Evolutionary conservation across 2,888 invertebrate genomes (phyloP), one percentile per base, ranked within the genome.

Genomic region (Autographa gamma): DNA sequence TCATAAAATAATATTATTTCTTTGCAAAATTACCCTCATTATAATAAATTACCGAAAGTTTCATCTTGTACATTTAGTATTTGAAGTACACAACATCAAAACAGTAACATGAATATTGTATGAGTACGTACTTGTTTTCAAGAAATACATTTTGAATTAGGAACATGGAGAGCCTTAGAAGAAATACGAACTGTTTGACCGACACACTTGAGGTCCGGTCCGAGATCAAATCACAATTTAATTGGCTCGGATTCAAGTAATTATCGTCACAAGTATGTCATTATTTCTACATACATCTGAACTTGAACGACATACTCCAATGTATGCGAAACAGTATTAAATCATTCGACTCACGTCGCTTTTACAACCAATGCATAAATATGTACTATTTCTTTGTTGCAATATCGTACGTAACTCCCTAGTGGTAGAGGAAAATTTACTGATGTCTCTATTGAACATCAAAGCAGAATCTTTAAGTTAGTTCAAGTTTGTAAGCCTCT

Each of bases 301-400:
- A 52, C 34, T 62, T 18, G 16, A 13, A 19, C n/a, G 61, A 62
- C 56, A 62, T 58, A 69, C 63, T 66, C 64, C 63, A 66, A 52
- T 59, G 69, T 64, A 67, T 32, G 32, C 69, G 69, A 73, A 7
- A n/a, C n/a, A 19, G 52, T 59, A 32, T 64, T 73, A 64, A 76
- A 73, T 69, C 38, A 77, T 73, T 64, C 69, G 59, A 59, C 48
- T 62, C 73, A 62, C 69, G 66, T 64, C 58, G 52, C 58, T n/a
- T 43, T 66, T 60, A 61, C 73, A 77, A 76, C 63, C 66, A 73
- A 63, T 66, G 77, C 69, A 77, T 64, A 69, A 69, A 73, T 48
- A 76, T 43, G 32, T 18, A 48, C 63, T 59, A 61, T 73, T 56
- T 73, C 73, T 76, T 76, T 69, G 73, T 65, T 60, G 18, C 56